Percentiles rank a stretch among this genome's conserved stretches.
These are phyloP conservation scores for Dryadula phaetusa DNA, from an alignment of 2,888 invertebrate species.

Conservation along the genomic window DNA sequence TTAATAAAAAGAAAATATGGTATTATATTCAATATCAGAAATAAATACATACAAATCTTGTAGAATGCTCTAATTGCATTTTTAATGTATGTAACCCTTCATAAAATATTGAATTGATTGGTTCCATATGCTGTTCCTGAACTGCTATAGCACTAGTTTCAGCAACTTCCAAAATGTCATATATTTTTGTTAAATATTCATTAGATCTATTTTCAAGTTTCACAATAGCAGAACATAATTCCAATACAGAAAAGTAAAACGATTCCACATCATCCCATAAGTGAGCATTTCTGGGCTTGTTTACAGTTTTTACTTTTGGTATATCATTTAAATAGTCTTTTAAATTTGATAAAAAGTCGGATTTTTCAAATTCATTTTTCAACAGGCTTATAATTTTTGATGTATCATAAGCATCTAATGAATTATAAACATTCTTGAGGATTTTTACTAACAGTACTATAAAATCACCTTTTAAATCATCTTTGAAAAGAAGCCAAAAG, in stretches of 20 bases:
- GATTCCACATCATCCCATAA: slow-evolving; percentile 75
- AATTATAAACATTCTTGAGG: slow-evolving; percentile 67
- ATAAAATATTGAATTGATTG: slow-evolving; percentile 77
- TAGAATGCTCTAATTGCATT: slow-evolving; percentile 50
- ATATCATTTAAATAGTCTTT: slow-evolving; percentile 62
- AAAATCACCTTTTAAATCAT: slow-evolving; percentile 73
- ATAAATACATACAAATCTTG: slow-evolving; percentile 57
- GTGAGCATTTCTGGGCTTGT: slow-evolving; percentile 70
- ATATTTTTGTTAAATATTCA: slow-evolving; percentile 57
- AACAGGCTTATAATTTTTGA: slow-evolving; percentile 64
- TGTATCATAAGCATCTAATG: slow-evolving; percentile 62
- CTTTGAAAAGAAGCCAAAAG: slow-evolving; percentile 74
- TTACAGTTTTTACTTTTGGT: slow-evolving; percentile 65
- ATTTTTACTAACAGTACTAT: slow-evolving; percentile 77
- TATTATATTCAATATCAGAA: neutral
- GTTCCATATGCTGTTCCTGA: slow-evolving; percentile 66
- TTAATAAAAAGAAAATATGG: no score
- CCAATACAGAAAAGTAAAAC: slow-evolving; percentile 62
- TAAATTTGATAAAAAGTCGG: slow-evolving; percentile 64
- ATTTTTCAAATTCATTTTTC: slow-evolving; percentile 51
- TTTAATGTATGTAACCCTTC: slow-evolving; percentile 56
- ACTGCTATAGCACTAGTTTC: slow-evolving; percentile 67
- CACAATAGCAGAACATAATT: slow-evolving; percentile 66
- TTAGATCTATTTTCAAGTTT: slow-evolving; percentile 56
- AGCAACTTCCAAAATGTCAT: slow-evolving; percentile 61